Conservation (phyloP, 2,797 vertebrate species). For the Varecia variegata region DNA sequence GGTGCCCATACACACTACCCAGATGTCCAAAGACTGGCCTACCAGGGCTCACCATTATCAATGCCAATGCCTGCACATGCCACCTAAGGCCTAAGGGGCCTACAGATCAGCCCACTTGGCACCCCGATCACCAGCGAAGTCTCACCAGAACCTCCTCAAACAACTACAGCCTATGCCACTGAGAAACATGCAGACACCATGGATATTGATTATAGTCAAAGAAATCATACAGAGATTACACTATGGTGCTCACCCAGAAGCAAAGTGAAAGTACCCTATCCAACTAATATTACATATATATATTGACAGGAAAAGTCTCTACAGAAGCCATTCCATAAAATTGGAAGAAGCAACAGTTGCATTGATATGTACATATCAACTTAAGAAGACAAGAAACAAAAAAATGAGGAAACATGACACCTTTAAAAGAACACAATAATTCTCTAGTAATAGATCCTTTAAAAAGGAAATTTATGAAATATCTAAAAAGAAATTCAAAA, state of each 20-base stretch:
- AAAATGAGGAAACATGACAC: not conserved
- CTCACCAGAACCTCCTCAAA: not conserved
- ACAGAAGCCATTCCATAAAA: not conserved
- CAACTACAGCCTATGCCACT: not conserved
- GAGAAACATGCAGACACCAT: not conserved
- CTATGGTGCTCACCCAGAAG: not conserved
- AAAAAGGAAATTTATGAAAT: not conserved
- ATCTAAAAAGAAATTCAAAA: not conserved
- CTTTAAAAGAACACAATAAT: not conserved
- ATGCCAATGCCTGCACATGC: not conserved
- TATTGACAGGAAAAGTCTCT: not conserved
- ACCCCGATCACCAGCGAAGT: too few species aligned
- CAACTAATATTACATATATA: not conserved
- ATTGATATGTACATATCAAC: not conserved
- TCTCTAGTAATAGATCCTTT: not conserved
- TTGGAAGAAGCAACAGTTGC: not conserved
- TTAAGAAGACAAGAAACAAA: not conserved
- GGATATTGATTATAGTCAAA: not conserved
- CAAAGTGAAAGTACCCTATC: not conserved
- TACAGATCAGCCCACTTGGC: not conserved
- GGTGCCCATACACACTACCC: too few species aligned
- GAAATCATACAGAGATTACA: not conserved
- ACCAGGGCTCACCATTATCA: not conserved
- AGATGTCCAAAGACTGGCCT: not conserved
- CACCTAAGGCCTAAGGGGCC: not conserved